Evolutionary conservation across 1,140 invertebrate genomes (phyloP).

Genomic region (Hestina assimilis): DNA sequence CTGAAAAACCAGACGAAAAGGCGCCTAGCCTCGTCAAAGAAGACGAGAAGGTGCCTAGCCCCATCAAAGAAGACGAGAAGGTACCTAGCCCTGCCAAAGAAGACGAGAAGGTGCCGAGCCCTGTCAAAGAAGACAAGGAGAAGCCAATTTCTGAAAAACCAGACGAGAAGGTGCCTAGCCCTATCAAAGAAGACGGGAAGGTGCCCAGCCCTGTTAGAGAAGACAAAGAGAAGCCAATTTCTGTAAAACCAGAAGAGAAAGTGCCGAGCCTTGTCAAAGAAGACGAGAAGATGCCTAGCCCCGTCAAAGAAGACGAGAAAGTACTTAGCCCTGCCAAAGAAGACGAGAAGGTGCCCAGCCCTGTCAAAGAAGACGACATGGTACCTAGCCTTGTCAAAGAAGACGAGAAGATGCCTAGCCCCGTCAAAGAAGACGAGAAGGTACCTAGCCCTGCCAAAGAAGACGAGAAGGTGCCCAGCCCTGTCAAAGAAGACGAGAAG

Average conservation of each 20-base stretch:
- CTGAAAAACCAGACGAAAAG: too few species aligned
- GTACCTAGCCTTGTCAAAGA: constrained; percentile 5
- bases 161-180: not conserved
- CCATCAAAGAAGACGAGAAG: constrained; percentile 17
- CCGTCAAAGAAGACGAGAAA: not conserved
- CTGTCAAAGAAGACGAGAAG: not conserved
- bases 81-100: constrained; percentile 4
- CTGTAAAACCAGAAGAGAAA: too few species aligned
- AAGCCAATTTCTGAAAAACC: too few species aligned
- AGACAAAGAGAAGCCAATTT: too few species aligned
- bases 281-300: not conserved
- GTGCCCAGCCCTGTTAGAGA: not conserved
- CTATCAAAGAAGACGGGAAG: not conserved
- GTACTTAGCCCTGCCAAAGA: not conserved
- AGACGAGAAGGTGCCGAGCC: constrained; percentile 15
- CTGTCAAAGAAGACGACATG: not conserved
- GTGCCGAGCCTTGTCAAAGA: not conserved
- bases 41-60: not conserved
- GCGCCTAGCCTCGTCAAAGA: not conserved
- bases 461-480: constrained; percentile 4
- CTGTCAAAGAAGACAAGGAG: not conserved
- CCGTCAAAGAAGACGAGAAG: not conserved
- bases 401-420: not conserved
- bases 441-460: not conserved
- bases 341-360: constrained; percentile 16